Evolutionary conservation across 1,140 invertebrate species (phyloP).

Genomic region (Hesperophylax magnus): DNA sequence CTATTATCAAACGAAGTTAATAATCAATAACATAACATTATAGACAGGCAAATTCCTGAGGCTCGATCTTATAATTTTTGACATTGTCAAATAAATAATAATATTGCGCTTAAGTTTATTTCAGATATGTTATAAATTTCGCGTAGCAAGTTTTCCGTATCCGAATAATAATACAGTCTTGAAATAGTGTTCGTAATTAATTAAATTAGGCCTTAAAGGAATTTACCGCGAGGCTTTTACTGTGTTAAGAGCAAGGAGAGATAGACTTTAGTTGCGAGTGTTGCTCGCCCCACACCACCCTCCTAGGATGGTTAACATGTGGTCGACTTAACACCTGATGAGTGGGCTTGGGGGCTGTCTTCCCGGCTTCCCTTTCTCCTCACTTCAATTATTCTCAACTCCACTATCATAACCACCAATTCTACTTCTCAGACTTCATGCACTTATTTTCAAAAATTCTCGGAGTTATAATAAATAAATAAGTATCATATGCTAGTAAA

Average conservation of each 20-base stretch:
- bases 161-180: conserved; percentile 53
- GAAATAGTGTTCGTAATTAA: conserved; percentile 53
- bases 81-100: conserved; percentile 12
- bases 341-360: conserved; percentile 11
- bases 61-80: conserved; percentile 7
- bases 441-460: no score
- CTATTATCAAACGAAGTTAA: background rate
- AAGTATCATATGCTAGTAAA: no score
- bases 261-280: conserved; percentile 21
- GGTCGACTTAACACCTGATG: conserved; percentile 55
- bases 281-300: conserved; percentile 4
- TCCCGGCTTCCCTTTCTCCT: no score
- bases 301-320: conserved; percentile 46
- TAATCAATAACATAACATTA: conserved; percentile 9
- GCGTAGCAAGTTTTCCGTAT: conserved; percentile 23
- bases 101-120: conserved; percentile 17
- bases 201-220: conserved; percentile 55
- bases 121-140: conserved; percentile 38
- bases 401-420: conserved; percentile 29
- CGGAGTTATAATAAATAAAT: no score
- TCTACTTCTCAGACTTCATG: background rate
- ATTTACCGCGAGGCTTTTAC: conserved; percentile 49
- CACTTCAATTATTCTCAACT: conserved; percentile 7
- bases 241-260: conserved; percentile 38
- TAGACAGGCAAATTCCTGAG: background rate